Conservation (phyloP, 2,888 invertebrate genomes). For the Macroteleia sp. region DNA sequence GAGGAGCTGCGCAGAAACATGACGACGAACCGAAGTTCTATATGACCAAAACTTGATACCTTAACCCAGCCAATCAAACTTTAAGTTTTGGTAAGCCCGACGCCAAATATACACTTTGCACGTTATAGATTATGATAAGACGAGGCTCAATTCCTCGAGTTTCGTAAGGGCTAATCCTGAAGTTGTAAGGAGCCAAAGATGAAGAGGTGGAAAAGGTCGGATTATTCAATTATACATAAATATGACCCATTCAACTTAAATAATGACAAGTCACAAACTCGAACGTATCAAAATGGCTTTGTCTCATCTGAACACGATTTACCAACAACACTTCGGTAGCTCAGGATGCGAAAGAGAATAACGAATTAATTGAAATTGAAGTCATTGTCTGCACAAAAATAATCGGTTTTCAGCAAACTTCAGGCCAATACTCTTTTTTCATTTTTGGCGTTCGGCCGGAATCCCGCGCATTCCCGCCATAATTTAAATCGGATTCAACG, state of each 20-base stretch:
- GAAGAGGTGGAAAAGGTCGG: conserved; percentile 45
- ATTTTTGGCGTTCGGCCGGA: conserved; percentile 18
- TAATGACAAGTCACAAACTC: conserved; percentile 20
- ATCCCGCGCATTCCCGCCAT: conserved; percentile 32
- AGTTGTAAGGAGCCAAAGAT: conserved; percentile 47
- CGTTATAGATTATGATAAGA: conserved; percentile 74
- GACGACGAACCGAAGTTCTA: conserved; percentile 65
- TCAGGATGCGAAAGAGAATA: background rate
- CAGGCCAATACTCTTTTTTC: background rate
- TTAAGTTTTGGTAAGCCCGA: conserved; percentile 79
- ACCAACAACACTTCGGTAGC: background rate
- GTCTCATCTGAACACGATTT: conserved; percentile 8
- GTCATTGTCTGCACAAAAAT: conserved; percentile 14
- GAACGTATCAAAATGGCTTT: conserved; percentile 18
- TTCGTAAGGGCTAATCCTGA: conserved; percentile 70
- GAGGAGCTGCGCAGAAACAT: conserved; percentile 55
- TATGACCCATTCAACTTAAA: conserved; percentile 25
- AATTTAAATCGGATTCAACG: conserved; percentile 56
- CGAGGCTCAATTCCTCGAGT: conserved; percentile 70
- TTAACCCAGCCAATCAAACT: conserved; percentile 82
- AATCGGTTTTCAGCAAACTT: conserved; percentile 9
- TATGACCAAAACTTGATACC: conserved; percentile 78
- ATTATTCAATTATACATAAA: conserved; percentile 57
- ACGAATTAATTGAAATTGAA: conserved; percentile 29
- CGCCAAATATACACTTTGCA: conserved; percentile 79